phyloP scores from a whole-genome alignment of 2,797 vertebrate genomes.

The Leucoraja ocellata region DNA sequence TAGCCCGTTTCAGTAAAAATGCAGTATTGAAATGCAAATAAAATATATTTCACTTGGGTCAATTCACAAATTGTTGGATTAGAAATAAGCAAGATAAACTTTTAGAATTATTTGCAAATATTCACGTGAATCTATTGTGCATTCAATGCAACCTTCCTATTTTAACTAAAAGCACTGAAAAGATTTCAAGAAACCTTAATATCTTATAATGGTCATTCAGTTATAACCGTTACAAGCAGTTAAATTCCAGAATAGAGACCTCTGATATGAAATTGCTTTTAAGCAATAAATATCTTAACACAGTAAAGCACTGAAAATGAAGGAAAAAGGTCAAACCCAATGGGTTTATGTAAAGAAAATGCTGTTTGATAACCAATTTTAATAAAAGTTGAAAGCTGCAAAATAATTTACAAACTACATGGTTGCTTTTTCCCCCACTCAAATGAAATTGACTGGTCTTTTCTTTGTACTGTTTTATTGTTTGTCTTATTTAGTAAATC shows the following conservation, averaged over 20 bases:
- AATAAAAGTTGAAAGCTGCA: slow-evolving; percentile 6
- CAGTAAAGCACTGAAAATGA: slow-evolving; percentile 36
- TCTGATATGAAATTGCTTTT: slow-evolving; percentile 38
- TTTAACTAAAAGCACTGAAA: slow-evolving; percentile 35
- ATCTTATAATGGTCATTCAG: slow-evolving; percentile 6
- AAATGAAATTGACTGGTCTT: slow-evolving; percentile 17
- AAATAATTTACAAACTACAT: neutral
- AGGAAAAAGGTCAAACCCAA: slow-evolving; percentile 26
- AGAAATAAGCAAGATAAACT: slow-evolving; percentile 12
- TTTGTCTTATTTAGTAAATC: slow-evolving; percentile 12
- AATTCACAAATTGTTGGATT: slow-evolving; percentile 18
- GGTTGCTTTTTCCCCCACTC: neutral
- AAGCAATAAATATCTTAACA: slow-evolving; percentile 25
- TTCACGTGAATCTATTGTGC: neutral
- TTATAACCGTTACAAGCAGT: neutral
- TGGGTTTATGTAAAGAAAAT: neutral
- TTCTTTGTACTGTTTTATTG: neutral
- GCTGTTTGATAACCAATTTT: slow-evolving; percentile 24
- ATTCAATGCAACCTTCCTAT: slow-evolving; percentile 13
- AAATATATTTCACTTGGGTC: neutral
- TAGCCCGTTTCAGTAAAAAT: slow-evolving; percentile 20
- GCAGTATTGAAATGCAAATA: slow-evolving; percentile 26
- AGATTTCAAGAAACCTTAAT: slow-evolving; percentile 35
- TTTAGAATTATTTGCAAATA: slow-evolving; percentile 20
- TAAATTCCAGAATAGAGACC: slow-evolving; percentile 36